These are phyloP conservation scores for Heteromyza rotundicornis DNA, from an alignment of 2,888 invertebrate species.

Conservation along the genomic window DNA sequence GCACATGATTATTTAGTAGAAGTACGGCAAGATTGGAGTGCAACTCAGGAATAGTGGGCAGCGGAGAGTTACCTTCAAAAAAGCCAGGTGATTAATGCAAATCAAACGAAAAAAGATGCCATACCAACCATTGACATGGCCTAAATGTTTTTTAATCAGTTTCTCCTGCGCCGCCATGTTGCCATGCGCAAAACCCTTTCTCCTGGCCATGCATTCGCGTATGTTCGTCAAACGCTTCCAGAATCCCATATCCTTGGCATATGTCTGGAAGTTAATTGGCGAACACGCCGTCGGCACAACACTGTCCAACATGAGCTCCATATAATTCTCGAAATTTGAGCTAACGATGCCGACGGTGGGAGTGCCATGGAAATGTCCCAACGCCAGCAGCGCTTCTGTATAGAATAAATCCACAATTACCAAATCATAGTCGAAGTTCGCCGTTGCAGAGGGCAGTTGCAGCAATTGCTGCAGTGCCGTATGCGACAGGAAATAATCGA, in stretches of 20 bases:
- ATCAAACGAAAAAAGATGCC: too few relatives aligned
- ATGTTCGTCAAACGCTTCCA: slow-evolving; percentile 65
- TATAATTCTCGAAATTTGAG: slow-evolving; percentile 62
- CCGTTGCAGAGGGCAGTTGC: slow-evolving; percentile 49
- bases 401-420: slow-evolving; percentile 62
- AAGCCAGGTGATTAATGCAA: too few relatives aligned
- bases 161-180: slow-evolving; percentile 55
- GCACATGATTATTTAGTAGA: slow-evolving; percentile 64
- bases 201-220: slow-evolving; percentile 51
- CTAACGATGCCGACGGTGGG: slow-evolving; percentile 60
- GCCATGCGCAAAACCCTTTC: slow-evolving; percentile 48
- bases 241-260: slow-evolving; percentile 61
- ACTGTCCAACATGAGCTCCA: slow-evolving; percentile 62
- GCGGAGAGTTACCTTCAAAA: background rate
- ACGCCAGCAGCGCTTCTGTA: slow-evolving; percentile 60
- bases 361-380: slow-evolving; percentile 58
- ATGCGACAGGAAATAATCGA: slow-evolving; percentile 51
- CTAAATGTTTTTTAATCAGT: slow-evolving; percentile 54
- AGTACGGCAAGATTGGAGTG: slow-evolving; percentile 63
- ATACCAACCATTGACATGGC: slow-evolving; percentile 40
- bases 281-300: slow-evolving; percentile 63
- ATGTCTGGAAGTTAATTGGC: slow-evolving; percentile 61
- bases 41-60: slow-evolving; percentile 54
- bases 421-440: slow-evolving; percentile 61
- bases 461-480: slow-evolving; percentile 39